A percentile compares a stretch with the other conserved stretches of the same genome.
These are phyloP conservation scores for Linyphia triangularis DNA, from an alignment of 2,888 invertebrate genomes.

Conservation along the genomic window DNA sequence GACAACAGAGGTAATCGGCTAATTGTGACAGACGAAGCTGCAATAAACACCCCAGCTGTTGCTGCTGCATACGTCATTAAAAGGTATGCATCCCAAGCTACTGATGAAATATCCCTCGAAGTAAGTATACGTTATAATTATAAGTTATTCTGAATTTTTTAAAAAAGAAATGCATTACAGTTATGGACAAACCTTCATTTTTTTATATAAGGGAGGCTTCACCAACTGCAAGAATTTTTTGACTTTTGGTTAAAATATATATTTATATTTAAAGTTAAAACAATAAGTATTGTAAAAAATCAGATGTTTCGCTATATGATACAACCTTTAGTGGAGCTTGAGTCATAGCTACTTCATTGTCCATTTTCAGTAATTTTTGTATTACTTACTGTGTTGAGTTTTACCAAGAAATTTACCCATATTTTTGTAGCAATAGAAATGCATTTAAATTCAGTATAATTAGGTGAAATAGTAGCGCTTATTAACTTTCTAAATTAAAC, in stretches of 20 bases:
- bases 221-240: not conserved
- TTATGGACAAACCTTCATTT: not conserved
- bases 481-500: no score
- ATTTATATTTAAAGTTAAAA: not conserved
- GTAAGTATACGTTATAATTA: conserved; percentile 26
- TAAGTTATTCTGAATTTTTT: not conserved
- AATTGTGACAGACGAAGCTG: conserved; percentile 85
- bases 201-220: not conserved
- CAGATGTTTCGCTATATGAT: not conserved
- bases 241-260: not conserved
- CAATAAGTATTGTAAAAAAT: not conserved
- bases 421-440: no score
- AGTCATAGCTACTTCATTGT: no score
- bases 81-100: conserved; percentile 80
- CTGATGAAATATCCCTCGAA: conserved; percentile 74
- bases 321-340: no score
- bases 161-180: not conserved
- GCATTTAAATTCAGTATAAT: no score
- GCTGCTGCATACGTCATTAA: conserved; percentile 97
- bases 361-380: no score
- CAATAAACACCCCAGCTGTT: conserved; percentile 98
- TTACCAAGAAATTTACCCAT: no score
- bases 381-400: no score
- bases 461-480: no score
- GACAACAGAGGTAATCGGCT: conserved; percentile 94